Conservation (phyloP, 2,797 vertebrate genomes). For the Manis pentadactyla region DNA sequence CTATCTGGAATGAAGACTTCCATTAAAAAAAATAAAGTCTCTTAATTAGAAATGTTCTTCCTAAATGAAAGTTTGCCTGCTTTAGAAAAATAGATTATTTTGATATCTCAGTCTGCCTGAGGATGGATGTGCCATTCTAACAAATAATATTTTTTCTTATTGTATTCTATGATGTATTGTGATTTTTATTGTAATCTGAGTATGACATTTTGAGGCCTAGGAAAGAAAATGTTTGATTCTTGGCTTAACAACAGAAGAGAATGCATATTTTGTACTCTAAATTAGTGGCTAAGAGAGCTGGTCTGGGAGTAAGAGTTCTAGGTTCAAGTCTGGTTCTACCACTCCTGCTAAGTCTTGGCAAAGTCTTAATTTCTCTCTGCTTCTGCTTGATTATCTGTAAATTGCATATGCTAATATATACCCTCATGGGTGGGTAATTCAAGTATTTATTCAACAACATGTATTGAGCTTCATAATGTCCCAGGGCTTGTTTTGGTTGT, state of each 20-base stretch:
- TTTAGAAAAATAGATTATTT: background rate
- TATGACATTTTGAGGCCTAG: background rate
- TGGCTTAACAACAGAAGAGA: background rate
- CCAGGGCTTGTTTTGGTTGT: background rate
- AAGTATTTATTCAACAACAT: background rate
- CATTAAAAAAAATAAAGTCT: background rate
- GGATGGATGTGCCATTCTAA: background rate
- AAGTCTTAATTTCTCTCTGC: background rate
- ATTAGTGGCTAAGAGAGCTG: background rate
- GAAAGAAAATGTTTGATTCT: background rate
- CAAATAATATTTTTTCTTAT: background rate
- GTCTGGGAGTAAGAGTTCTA: background rate
- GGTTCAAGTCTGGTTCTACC: background rate
- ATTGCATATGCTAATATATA: background rate
- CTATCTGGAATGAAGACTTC: background rate
- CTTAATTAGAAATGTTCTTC: slow-evolving; percentile 12
- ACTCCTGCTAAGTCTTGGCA: background rate
- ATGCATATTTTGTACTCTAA: background rate
- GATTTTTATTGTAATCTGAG: background rate
- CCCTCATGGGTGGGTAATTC: background rate
- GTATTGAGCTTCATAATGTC: background rate
- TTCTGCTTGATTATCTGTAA: background rate
- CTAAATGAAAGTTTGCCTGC: background rate
- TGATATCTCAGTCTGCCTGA: background rate
- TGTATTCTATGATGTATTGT: background rate